Evolutionary conservation across 1,140 invertebrate genomes (phyloP), one percentile per base, ranked within the genome.

Genomic region (Glossosoma conforme): DNA sequence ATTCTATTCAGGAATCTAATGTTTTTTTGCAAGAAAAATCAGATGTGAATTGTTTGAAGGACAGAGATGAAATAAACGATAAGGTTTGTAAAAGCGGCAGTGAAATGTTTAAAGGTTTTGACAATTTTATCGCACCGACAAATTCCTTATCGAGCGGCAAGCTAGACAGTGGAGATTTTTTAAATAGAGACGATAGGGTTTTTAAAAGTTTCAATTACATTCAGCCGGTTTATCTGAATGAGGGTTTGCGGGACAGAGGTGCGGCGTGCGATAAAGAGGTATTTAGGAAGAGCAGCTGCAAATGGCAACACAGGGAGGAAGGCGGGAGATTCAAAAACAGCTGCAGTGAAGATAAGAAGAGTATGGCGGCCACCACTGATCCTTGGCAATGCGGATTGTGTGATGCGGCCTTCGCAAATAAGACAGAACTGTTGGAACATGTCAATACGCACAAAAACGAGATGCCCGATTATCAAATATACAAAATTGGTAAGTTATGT

Each of bases 361-460:
- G 48, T 25, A 51, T 41, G 11, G 37, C 37, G 1, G 44, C 51
- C 22, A 58, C 46, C 25, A 40, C 47, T 14, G 51, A 58, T 13
- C 51, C 51, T 1, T 58, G 56, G 56, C 56, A 58, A 32, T 58
- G 56, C 33, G 56, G 56, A 22, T 47, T 58, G 25, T 58, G 56
- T 20, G 56, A 58, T 43, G 13, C 15, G 5, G 17, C 24, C 19
- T 58, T 58, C 36, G n/a, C 51, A 19, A 10, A 42, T 11, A 51
- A 54, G 20, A 32, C 13, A 5, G 47, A 54, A 24, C 14, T 58
- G 18, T 42, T 44, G 17, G 41, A 45, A 35, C 56, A 58, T 28
- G 52, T 58, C n/a, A 38, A 46, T 32, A 21, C 19, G 18, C 56
- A 58, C 32, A 58, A 53, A 18, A 48, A 11, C n/a, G 35, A 49